Conservation (phyloP, 2,797 vertebrate species). For the Lepus townsendii region DNA sequence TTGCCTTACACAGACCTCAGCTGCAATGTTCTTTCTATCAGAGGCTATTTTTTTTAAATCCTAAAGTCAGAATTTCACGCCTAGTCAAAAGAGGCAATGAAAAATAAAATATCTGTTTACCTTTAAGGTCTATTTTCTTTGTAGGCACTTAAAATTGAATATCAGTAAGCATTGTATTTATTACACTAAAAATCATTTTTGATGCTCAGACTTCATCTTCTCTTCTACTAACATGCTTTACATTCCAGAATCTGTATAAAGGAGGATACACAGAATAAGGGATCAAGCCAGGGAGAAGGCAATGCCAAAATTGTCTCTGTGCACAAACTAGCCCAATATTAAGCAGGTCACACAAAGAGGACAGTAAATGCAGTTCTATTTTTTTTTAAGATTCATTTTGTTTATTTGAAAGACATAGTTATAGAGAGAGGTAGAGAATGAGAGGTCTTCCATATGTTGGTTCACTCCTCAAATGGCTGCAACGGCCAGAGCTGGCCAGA, state of each 20-base stretch:
- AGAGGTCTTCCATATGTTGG: too few relatives aligned
- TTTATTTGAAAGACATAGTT: too few relatives aligned
- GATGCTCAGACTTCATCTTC: constrained; percentile 63
- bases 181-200: constrained; percentile 83
- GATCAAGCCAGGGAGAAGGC: neutral
- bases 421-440: too few relatives aligned
- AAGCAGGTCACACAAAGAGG: constrained; percentile 29
- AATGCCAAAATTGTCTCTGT: neutral
- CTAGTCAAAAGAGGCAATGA: constrained; percentile 80
- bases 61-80: constrained; percentile 78
- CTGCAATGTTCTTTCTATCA: constrained; percentile 74
- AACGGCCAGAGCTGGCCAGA: too few relatives aligned
- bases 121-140: constrained; percentile 81
- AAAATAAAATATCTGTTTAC: constrained; percentile 80
- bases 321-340: constrained; percentile 16
- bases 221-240: constrained; percentile 74
- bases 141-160: constrained; percentile 77
- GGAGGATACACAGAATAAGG: neutral
- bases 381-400: neutral
- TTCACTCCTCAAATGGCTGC: too few relatives aligned
- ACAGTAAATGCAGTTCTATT: constrained; percentile 15
- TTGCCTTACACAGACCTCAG: constrained; percentile 74
- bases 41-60: neutral
- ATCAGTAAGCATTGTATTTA: constrained; percentile 77
- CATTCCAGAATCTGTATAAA: neutral